Conservation (phyloP, 2,888 invertebrate genomes). For the Nudaria mundana region DNA sequence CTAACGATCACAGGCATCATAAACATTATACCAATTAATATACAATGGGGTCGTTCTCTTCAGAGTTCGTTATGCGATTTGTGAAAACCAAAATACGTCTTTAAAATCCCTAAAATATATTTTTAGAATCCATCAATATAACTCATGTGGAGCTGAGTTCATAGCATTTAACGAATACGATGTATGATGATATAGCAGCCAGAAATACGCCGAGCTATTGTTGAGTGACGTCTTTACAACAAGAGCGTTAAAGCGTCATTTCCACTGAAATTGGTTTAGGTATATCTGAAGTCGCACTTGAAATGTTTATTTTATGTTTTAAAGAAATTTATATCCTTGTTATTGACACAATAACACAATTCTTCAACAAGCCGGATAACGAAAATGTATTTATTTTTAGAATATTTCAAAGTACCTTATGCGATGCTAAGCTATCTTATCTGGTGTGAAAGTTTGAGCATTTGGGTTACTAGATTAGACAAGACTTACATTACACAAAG, state of each 20-base stretch:
- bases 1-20: not conserved
- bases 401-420: not conserved
- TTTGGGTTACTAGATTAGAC: too few relatives aligned
- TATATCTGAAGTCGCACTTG: not conserved
- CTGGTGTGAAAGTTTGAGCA: too few relatives aligned
- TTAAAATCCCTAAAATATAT: conserved; percentile 9
- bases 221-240: conserved; percentile 54
- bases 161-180: conserved; percentile 38
- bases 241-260: conserved; percentile 34
- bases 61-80: not conserved
- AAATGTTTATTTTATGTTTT: not conserved
- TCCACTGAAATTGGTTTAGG: not conserved
- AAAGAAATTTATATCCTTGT: not conserved
- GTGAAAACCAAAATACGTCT: not conserved
- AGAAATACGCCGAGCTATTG: conserved; percentile 53
- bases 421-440: too few relatives aligned
- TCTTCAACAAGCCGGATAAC: not conserved
- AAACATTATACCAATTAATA: not conserved
- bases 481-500: too few relatives aligned
- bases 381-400: not conserved
- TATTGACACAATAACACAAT: not conserved
- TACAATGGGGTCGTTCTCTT: not conserved
- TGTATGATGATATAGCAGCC: conserved; percentile 34
- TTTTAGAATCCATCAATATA: conserved; percentile 23
- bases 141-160: conserved; percentile 26